A percentile compares a stretch with the other conserved stretches of the same genome.
Conservation (phyloP, 2,888 invertebrate genomes). For the Dynastes grantii region DNA sequence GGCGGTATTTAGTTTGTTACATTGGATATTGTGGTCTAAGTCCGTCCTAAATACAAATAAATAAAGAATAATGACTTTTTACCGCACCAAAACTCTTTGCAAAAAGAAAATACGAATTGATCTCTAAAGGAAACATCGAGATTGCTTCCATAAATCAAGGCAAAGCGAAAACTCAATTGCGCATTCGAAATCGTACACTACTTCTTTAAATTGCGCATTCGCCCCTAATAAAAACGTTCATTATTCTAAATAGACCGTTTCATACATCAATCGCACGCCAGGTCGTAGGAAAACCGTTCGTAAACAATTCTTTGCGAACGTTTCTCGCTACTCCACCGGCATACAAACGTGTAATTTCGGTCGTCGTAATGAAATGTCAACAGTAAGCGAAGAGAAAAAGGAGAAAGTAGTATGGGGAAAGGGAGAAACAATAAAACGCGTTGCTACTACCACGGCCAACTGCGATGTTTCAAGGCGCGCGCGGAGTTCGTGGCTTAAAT, state of each 20-base stretch:
- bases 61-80: too few species aligned
- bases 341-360: slow-evolving; percentile 26
- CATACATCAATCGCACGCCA: slow-evolving; percentile 10
- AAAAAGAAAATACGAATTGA: too few species aligned
- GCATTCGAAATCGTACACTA: slow-evolving; percentile 5
- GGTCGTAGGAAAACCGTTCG: background rate
- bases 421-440: slow-evolving; percentile 35
- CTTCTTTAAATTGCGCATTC: slow-evolving; percentile 21
- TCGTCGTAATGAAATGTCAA: slow-evolving; percentile 41
- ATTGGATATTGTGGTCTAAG: too few species aligned
- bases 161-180: slow-evolving; percentile 1
- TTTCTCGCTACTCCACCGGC: slow-evolving; percentile 8
- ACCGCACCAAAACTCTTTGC: too few species aligned
- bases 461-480: slow-evolving; percentile 6
- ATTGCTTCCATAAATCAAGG: slow-evolving; percentile 6
- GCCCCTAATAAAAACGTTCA: slow-evolving; percentile 21
- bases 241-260: slow-evolving; percentile 24
- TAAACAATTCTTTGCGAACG: slow-evolving; percentile 24
- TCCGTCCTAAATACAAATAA: too few species aligned
- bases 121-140: background rate
- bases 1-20: too few species aligned
- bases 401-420: too few species aligned
- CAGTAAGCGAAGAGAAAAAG: slow-evolving; percentile 7
- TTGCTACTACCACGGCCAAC: slow-evolving; percentile 28
- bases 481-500: slow-evolving; percentile 23